Percentiles rank a stretch among this genome's conserved stretches.
phyloP scores from a whole-genome alignment of 2,113 vertebrate species.

The Brachyhypopomus gauderio region DNA sequence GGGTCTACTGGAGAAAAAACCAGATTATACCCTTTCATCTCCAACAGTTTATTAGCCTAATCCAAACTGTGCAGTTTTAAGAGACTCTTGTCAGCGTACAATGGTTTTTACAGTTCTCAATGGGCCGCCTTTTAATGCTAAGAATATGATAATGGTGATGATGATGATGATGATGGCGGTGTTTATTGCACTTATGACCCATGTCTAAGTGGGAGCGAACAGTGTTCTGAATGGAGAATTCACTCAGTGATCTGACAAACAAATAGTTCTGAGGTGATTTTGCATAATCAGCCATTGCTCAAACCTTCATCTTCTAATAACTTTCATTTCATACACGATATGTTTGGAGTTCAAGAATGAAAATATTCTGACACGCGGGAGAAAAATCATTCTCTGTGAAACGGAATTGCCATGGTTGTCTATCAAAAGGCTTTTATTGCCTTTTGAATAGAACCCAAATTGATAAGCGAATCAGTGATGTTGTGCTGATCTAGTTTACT shows the following conservation, averaged over 20 bases:
- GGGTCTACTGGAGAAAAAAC: constrained; percentile 27
- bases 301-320: background rate
- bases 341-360: background rate
- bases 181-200: constrained; percentile 7
- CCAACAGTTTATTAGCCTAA: constrained; percentile 33
- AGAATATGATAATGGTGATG: constrained; percentile 21
- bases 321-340: constrained; percentile 23
- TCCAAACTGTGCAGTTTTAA: constrained; percentile 41
- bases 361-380: background rate
- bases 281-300: background rate
- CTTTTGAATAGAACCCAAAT: background rate
- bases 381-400: background rate
- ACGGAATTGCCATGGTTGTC: constrained; percentile 3
- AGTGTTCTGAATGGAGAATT: background rate
- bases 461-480: background rate
- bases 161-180: constrained; percentile 28
- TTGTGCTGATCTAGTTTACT: background rate
- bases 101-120: constrained; percentile 18
- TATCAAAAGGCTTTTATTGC: background rate
- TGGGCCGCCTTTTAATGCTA: constrained; percentile 23
- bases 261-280: constrained; percentile 10
- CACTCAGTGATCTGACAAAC: background rate
- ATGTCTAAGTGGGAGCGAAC: constrained; percentile 7
- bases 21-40: constrained; percentile 25
- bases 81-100: constrained; percentile 26